Conservation (phyloP, 2,797 vertebrate species). For the Cottoperca gobio region DNA sequence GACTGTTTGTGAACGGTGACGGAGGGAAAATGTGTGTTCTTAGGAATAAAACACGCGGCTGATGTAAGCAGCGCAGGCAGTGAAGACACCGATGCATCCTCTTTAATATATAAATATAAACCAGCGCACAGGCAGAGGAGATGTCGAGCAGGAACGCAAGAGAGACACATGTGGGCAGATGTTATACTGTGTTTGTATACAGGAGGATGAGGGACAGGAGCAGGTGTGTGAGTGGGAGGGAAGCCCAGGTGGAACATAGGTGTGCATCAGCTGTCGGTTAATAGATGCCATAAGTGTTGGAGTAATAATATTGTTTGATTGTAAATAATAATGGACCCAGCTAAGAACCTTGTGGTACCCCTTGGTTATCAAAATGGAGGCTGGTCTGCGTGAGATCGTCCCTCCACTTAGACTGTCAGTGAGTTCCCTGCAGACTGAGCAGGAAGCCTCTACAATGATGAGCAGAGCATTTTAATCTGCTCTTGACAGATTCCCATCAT, state of each 20-base stretch:
- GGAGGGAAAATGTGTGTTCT: neutral
- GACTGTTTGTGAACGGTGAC: neutral
- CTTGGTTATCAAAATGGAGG: neutral
- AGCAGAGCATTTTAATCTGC: neutral
- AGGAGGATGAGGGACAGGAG: no score
- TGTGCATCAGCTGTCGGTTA: neutral
- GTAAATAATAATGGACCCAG: neutral
- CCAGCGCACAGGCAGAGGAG: no score
- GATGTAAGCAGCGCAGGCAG: no score
- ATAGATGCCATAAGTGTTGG: neutral
- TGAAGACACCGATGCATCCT: no score
- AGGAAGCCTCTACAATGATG: constrained; percentile 8
- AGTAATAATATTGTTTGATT: neutral
- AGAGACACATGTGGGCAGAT: no score
- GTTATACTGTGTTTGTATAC: no score
- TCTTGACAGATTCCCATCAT: constrained; percentile 14
- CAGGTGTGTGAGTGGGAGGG: no score
- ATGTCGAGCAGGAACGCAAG: no score
- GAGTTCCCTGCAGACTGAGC: neutral
- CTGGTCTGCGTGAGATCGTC: neutral
- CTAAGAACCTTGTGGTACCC: neutral
- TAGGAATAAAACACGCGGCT: neutral
- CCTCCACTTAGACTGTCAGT: neutral
- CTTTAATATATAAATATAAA: no score
- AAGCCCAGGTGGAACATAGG: no score